Conservation (phyloP, 2,797 vertebrate genomes). For the Chanos chanos region DNA sequence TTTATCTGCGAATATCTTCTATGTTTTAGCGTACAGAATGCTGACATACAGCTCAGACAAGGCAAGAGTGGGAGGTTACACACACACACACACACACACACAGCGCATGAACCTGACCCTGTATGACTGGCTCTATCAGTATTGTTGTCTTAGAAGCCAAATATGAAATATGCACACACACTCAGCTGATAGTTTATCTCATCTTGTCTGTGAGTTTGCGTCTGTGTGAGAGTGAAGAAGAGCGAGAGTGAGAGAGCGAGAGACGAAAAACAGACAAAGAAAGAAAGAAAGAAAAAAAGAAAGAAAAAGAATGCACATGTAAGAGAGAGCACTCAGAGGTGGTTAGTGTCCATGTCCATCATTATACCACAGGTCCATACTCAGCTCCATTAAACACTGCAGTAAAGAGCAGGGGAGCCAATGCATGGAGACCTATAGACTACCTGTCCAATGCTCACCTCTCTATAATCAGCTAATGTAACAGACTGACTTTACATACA, state of each 20-base stretch:
- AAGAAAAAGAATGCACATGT: not conserved
- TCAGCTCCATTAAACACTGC: slow-evolving; percentile 57
- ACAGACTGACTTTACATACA: slow-evolving; percentile 26
- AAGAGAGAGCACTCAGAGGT: not conserved
- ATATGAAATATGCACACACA: slow-evolving; percentile 8
- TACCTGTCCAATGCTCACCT: slow-evolving; percentile 41
- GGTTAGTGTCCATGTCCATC: slow-evolving; percentile 45
- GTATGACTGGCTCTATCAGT: slow-evolving; percentile 34
- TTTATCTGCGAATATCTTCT: no score
- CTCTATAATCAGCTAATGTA: slow-evolving; percentile 45
- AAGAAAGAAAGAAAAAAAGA: not conserved
- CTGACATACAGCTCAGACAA: slow-evolving; percentile 15
- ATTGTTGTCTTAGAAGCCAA: slow-evolving; percentile 10
- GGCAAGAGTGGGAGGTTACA: slow-evolving; percentile 4
- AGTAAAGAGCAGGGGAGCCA: slow-evolving; percentile 53
- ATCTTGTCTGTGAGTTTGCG: not conserved
- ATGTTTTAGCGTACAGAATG: not conserved
- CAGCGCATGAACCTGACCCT: slow-evolving; percentile 3
- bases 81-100: slow-evolving; percentile 14
- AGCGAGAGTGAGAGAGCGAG: not conserved
- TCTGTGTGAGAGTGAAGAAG: not conserved
- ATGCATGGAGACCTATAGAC: slow-evolving; percentile 26
- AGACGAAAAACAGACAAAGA: not conserved
- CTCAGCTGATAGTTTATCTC: not conserved
- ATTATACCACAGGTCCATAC: slow-evolving; percentile 61